Base-by-base conservation (phyloP, 2,888 invertebrate genomes). In the Cistogaster globosa region DNA sequence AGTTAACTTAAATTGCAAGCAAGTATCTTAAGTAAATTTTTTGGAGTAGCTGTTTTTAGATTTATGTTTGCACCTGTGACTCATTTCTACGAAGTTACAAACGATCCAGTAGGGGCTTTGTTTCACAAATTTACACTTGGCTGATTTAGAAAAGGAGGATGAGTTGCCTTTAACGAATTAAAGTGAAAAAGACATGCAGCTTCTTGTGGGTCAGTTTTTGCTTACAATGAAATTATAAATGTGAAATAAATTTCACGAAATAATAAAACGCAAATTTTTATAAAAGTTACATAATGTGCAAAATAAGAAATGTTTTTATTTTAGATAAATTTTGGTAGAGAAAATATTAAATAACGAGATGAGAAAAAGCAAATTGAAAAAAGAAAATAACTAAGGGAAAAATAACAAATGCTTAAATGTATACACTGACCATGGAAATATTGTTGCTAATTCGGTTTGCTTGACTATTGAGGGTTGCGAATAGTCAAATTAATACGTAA, bases 351-450 rank as follows among this genome's bases (percentile, higher is more conserved):
- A 75, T 63, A 79, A 85, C 45, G 71, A 0, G 67, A 62, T 68
- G 38, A 14, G 14, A 69, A 69, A 36, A 8, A 12, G 16, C 51
- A 72, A 81, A 20, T 72, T 14, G n/a, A 55, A 32, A 62, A 20
- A 36, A 14, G 48, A 67, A 68, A 48, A 55, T 22, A 71, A 53
- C 12, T 32, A 22, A 38, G 11, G 38, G 12, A 22, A 26, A 62
- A 63, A 2, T 12, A 62, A n/a, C 5, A 45, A 60, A 57, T 5
- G 38, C 9, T 22, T 9, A 45, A 55, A 58, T 57, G 72, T 74
- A 89, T 89, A 88, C 90, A 90, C 89, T 91, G 91, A 90, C 91
- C 91, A 90, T 90, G 91, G 88, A 90, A 89, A 87, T 90, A 90
- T 80, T 83, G 88, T 51, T 7, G 18, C 18, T 11, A 53, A 9